Conservation (phyloP, 2,113 vertebrate species). For the Terrapene triunguis region DNA sequence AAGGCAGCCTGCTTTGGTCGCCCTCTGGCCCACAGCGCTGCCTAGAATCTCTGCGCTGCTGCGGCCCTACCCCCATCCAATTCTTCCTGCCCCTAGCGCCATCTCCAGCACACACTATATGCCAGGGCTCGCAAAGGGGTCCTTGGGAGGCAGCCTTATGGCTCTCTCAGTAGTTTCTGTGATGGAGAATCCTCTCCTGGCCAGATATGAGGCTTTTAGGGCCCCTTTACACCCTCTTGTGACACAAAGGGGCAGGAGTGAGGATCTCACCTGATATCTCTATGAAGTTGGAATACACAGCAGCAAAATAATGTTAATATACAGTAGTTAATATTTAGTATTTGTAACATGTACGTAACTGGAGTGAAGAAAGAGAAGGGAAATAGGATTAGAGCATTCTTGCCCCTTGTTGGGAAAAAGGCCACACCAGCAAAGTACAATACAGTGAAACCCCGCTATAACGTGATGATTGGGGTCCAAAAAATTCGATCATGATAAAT, state of each 20-base stretch:
- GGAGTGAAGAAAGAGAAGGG: background rate
- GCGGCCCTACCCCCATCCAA: background rate
- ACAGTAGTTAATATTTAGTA: background rate
- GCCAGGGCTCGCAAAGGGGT: background rate
- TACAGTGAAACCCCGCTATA: too few species aligned
- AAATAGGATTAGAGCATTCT: background rate
- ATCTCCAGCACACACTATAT: rapidly evolving
- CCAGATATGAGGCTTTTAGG: background rate
- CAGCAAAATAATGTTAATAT: background rate
- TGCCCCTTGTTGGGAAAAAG: background rate
- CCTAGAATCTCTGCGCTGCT: background rate
- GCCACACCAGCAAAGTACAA: background rate
- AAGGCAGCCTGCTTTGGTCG: background rate
- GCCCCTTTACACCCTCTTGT: background rate
- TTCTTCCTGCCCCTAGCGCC: background rate
- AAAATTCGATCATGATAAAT: too few species aligned
- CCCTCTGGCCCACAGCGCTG: background rate
- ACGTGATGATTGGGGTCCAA: too few species aligned
- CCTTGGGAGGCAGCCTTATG: background rate
- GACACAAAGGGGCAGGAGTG: background rate
- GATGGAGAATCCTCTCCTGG: background rate
- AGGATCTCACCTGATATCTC: background rate
- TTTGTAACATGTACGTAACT: background rate
- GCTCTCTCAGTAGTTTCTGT: background rate
- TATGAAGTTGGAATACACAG: background rate